Evolutionary conservation across 2,888 invertebrate genomes (phyloP).

Genomic region (Phortica okadai): DNA sequence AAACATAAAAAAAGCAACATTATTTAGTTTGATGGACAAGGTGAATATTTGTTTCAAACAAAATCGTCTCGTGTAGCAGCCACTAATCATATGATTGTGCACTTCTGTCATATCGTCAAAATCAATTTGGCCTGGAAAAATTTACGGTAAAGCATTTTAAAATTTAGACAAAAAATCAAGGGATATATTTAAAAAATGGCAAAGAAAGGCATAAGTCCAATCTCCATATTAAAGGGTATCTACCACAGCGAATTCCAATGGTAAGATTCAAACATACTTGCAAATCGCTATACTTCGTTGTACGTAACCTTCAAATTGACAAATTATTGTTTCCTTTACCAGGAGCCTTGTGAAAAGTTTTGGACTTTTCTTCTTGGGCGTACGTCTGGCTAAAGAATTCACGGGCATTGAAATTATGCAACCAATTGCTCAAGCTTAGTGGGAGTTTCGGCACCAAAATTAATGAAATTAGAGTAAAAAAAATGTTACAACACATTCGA

Average conservation of each 20-base stretch:
- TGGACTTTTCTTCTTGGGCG: slow-evolving; percentile 86
- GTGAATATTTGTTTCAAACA: neutral
- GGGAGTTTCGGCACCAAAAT: slow-evolving; percentile 34
- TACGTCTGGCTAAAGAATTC: slow-evolving; percentile 87
- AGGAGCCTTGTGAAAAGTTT: slow-evolving; percentile 90
- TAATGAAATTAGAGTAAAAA: slow-evolving; percentile 36
- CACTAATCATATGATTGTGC: no score
- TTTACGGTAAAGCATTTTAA: neutral
- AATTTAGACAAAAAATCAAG: slow-evolving; percentile 16
- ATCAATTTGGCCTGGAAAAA: neutral
- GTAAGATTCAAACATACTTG: slow-evolving; percentile 76
- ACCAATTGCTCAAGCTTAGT: slow-evolving; percentile 71
- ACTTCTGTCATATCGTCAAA: no score
- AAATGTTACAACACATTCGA: slow-evolving; percentile 36
- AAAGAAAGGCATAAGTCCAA: slow-evolving; percentile 78
- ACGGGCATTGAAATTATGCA: slow-evolving; percentile 86
- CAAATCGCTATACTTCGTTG: slow-evolving; percentile 16
- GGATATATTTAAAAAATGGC: slow-evolving; percentile 78
- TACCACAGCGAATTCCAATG: slow-evolving; percentile 88
- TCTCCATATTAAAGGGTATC: slow-evolving; percentile 80
- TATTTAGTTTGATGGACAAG: neutral
- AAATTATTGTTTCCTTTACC: slow-evolving; percentile 29
- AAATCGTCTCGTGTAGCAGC: neutral
- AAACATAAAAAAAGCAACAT: neutral
- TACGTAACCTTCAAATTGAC: slow-evolving; percentile 50